Conservation (phyloP, 2,113 vertebrate species). For the Chlorodrepanis virens region DNA sequence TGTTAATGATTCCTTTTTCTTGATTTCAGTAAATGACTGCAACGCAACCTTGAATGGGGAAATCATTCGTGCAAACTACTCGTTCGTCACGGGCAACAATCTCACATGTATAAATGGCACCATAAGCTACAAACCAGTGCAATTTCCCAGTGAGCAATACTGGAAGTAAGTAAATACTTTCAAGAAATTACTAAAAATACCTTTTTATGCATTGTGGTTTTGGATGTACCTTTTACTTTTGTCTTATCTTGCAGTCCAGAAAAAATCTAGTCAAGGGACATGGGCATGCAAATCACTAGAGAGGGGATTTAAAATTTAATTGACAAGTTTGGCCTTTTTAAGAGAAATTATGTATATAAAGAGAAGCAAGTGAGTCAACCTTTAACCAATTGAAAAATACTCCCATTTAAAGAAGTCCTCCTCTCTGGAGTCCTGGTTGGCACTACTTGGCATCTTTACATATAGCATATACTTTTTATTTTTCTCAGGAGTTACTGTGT, state of each 20-base stretch:
- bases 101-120: conserved; percentile 69
- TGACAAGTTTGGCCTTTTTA: neutral
- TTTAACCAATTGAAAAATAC: neutral
- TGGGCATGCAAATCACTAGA: neutral
- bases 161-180: conserved; percentile 86
- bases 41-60: conserved; percentile 49
- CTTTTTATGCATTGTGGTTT: neutral
- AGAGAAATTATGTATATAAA: neutral
- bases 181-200: neutral
- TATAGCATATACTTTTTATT: neutral
- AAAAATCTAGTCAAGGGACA: neutral
- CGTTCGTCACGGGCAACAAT: conserved; percentile 58
- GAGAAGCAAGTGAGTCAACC: neutral
- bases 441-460: neutral
- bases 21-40: conserved; percentile 68
- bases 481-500: neutral
- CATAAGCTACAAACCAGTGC: conserved; percentile 56
- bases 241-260: neutral
- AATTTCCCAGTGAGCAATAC: conserved; percentile 89
- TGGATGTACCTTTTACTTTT: neutral
- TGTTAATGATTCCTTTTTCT: neutral
- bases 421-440: neutral
- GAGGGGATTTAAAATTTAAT: neutral
- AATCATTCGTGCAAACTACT: conserved; percentile 59
- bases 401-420: neutral